Base-by-base conservation (phyloP, 2,113 vertebrate species). In the Odontesthes bonariensis region DNA sequence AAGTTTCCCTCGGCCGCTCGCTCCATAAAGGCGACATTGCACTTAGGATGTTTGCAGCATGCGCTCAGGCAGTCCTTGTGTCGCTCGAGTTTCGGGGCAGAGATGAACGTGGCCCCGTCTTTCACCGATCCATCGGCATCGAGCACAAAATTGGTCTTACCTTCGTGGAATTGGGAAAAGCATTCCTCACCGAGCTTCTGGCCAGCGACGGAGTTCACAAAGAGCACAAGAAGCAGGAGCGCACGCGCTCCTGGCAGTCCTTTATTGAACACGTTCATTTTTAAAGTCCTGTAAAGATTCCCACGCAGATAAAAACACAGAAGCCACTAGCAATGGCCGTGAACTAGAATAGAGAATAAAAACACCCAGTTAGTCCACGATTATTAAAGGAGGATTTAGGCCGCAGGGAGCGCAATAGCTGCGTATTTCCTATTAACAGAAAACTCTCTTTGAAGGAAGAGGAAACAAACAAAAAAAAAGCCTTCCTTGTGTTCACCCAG, bases 11-110 rank as follows among this genome's bases (percentile, higher is more conserved):
- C 84, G 0, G 8, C 65, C 19, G 16, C 74, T 19, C 82, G 75
- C 88, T 98, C 94, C 90, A 98, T 95, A 12, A 98, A 88, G 27
- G 96, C 97, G 83, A 98, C 86, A 64, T 97, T 99, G 79, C 98
- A 99, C 22, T 17, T 9, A 0, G 87, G 69, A 0, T 95, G 73
- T 56, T 92, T 89, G 72, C 98, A 99, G 90, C 98, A 99, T 68
- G 96, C 91, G 16, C 52, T 60, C 69, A 98, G 58, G 32, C 98
- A 99, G 77, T 98, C 96, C 64, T 82, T 87, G 69, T 75, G 46
- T 1, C 87, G 88, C 0, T 1, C 44, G 71, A 93, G 85, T 1
- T 4, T 11, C 0, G 96, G 97, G 0, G 96, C 94, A 0, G 86
- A 88, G 23, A 98, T 65, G 82, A 96, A 98, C 2, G 93, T 95